Base-by-base conservation (phyloP, 2,797 vertebrate species). In the Babyrousa celebensis region DNA sequence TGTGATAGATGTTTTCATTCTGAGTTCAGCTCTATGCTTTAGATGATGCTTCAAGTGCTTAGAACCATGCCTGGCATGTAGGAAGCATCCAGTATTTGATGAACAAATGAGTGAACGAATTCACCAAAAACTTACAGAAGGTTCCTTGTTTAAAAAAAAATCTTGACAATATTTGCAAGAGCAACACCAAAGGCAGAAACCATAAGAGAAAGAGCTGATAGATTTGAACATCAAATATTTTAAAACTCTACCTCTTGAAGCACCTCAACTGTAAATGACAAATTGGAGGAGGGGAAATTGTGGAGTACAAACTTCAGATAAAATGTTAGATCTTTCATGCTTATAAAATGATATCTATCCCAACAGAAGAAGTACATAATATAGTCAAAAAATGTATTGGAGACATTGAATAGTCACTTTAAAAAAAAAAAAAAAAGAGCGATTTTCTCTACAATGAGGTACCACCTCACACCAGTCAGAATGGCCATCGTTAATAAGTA, bases 51-150 rank as follows among this genome's bases (percentile, higher is more conserved):
- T 67, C 60, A 1, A 1, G 60, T 25, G n/a, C 65, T 80, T n/a
- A 78, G 43, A 48, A 67, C 12, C 20, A 17, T 40, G 65, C 56
- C 79, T 25, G 77, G 8, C 32, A 7, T 1, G 5, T 68, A 54
- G 63, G 68, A 65, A 18, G n/a, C 29, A 23, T 60, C 71, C 32
- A 74, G 1, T 43, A 52, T 36, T 29, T 90, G 60, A 18, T 68
- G 40, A 90, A 17, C 40, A 40, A 75, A n/a, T 27, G 25, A 63
- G 43, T 67, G 32, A 63, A 32, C 60, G 14, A 91, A 60, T 79
- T 85, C 77, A 87, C 78, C 14, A 87, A 71, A 71, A 80, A 43
- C 65, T 62, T 82, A 25, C 5, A 71, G 48, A 96, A 82, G 5
- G 5, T 29, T 29, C 16, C 74, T 83, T 32, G 25, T 77, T 80